Conservation (phyloP, 64 coral and sea anemone species). For the Montipora cactus region DNA sequence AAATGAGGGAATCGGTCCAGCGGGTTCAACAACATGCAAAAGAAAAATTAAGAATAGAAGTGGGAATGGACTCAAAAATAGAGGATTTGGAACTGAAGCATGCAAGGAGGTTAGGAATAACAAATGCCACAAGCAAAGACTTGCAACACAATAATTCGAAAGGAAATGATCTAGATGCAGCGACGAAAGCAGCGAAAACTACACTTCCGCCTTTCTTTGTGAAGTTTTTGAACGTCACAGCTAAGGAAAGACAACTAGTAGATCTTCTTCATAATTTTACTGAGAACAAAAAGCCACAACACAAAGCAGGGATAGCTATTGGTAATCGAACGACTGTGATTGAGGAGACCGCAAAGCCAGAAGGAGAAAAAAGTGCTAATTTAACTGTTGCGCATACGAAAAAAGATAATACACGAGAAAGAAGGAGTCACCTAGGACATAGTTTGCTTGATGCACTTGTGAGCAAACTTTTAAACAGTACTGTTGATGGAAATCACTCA, state of each 20-base stretch:
- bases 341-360: background rate
- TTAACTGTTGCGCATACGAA: background rate
- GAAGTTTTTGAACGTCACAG: slow-evolving; percentile 31
- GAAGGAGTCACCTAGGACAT: background rate
- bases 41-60: background rate
- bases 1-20: background rate
- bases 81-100: slow-evolving; percentile 13
- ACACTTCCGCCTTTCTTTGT: slow-evolving; percentile 38
- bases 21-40: background rate
- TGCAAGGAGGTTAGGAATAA: slow-evolving; percentile 30
- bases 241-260: slow-evolving; percentile 20
- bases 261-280: slow-evolving; percentile 46
- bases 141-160: background rate
- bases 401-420: background rate
- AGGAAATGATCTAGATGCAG: background rate
- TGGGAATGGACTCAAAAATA: background rate
- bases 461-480: background rate
- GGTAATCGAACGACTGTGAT: background rate
- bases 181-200: background rate
- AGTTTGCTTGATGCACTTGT: slow-evolving; percentile 5
- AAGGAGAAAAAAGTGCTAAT: background rate
- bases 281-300: background rate
- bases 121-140: background rate
- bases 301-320: background rate
- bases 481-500: background rate